Conservation (phyloP, 1,140 invertebrate genomes). For the Leptonema lineaticorne region DNA sequence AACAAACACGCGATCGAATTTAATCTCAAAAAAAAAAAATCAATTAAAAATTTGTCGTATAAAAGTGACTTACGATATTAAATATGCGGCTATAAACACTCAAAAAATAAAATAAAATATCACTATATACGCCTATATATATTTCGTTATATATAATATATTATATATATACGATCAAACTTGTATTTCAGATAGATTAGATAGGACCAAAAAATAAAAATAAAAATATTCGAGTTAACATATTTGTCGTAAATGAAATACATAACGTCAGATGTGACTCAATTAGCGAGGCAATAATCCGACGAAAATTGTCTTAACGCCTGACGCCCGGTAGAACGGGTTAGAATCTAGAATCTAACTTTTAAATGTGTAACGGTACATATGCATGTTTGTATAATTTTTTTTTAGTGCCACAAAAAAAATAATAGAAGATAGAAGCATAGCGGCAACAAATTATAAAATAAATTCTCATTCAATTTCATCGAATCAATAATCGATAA, state of each 20-base stretch:
- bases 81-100: too few relatives aligned
- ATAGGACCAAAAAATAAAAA: neutral
- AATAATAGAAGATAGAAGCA: too few relatives aligned
- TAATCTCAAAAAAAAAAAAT: too few relatives aligned
- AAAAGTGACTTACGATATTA: too few relatives aligned
- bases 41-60: too few relatives aligned
- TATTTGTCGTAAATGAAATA: neutral
- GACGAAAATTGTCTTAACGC: slow-evolving; percentile 10
- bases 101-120: too few relatives aligned
- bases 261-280: slow-evolving; percentile 5
- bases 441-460: neutral
- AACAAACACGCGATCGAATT: too few relatives aligned
- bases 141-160: too few relatives aligned
- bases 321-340: neutral
- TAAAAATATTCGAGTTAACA: neutral
- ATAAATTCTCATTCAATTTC: neutral
- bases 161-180: neutral
- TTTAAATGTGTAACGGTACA: slow-evolving; percentile 1
- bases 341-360: neutral
- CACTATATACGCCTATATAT: too few relatives aligned
- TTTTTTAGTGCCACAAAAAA: neutral
- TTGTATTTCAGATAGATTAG: neutral
- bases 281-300: slow-evolving; percentile 18
- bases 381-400: neutral
- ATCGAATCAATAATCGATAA: neutral